phyloP scores from a whole-genome alignment of 1,140 invertebrate genomes.

The Pseudachorutes palmiensis region DNA sequence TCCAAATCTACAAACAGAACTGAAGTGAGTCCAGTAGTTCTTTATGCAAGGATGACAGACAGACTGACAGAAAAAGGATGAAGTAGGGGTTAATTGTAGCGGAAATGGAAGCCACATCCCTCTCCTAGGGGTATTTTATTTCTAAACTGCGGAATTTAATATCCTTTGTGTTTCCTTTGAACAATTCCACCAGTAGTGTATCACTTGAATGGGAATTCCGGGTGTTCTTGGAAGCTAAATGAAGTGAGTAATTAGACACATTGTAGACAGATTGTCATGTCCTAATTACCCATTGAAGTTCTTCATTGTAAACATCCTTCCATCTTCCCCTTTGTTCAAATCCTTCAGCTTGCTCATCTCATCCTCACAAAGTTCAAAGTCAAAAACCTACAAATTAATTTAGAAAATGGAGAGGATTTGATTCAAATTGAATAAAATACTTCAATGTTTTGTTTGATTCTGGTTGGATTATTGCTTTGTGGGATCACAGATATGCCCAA shows the following conservation, averaged over 20 bases:
- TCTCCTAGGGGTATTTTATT: no score
- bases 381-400: constrained; percentile 54
- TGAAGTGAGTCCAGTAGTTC: no score
- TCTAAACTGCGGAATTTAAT: no score
- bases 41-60: no score
- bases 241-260: not conserved
- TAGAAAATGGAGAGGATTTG: no score
- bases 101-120: no score
- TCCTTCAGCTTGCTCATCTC: constrained; percentile 47
- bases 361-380: constrained; percentile 49
- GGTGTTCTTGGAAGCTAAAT: not conserved
- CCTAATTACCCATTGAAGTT: not conserved
- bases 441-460: constrained; percentile 56
- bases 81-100: no score
- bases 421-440: no score
- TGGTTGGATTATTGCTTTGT: constrained; percentile 64
- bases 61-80: no score
- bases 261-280: not conserved
- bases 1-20: no score
- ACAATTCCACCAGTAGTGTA: no score
- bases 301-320: constrained; percentile 49
- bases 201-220: not conserved
- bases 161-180: no score
- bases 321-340: constrained; percentile 51
- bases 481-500: constrained; percentile 67